Base-by-base conservation (phyloP, 2,797 vertebrate species). In the Carcharodon carcharias region DNA sequence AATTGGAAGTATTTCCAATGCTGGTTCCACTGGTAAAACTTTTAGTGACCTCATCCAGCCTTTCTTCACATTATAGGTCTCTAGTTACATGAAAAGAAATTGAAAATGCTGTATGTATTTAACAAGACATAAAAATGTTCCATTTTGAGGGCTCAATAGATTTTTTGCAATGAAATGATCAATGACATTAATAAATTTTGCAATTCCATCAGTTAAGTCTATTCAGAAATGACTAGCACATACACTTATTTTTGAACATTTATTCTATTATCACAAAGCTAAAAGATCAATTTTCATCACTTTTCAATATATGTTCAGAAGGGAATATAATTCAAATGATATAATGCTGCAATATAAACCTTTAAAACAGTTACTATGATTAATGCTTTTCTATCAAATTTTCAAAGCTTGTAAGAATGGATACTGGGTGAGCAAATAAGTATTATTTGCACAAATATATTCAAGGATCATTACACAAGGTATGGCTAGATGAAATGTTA, bases 231-330 rank as follows among this genome's bases (percentile, higher is more conserved):
- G 82, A 23, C 40, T 1, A 31, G 3, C 26, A 89, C 54, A 56
- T 40, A 63, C n/a, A 61, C 18, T 63, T 92, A 63, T 40, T 35
- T 92, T n/a, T n/a, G 58, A 63, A n/a, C 35, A 92, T 40, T 65
- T 92, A 18, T 92, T 65, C 35, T 92, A 63, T 92, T 63, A 61
- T 1, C 89, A 92, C 35, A 63, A 92, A 92, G 89, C 89, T 92
- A 92, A 65, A 21, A 63, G 77, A 50, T 85, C 82, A 85, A 50
- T 85, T 85, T 50, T 50, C 18, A 85, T 85, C 1, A 9, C 40
- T 50, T 85, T 85, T 45, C 40, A 85, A 26, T 85, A 50, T 85
- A 85, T 45, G 40, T 85, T 85, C 40, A 23, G 40, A 45, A 85
- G 82, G 82, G 45, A 50, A 85, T 23, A 45, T 50, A 85, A 85